Evolutionary conservation across 2,888 invertebrate genomes (phyloP).

Genomic region (Heliconius ethilla): DNA sequence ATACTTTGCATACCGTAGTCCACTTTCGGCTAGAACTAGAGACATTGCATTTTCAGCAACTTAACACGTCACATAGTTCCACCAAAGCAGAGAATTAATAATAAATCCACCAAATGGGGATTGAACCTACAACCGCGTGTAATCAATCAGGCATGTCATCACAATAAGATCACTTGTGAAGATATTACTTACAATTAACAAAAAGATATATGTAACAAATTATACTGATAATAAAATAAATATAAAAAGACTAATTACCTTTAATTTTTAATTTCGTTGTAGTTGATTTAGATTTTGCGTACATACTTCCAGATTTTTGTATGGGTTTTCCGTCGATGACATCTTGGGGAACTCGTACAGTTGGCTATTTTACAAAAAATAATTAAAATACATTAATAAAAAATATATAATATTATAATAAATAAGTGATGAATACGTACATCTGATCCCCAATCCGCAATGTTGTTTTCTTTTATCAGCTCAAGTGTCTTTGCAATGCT

Average conservation of each 20-base stretch:
- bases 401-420: not conserved
- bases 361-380: slow-evolving; percentile 60
- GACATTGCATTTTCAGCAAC: too few species aligned
- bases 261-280: slow-evolving; percentile 71
- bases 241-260: slow-evolving; percentile 56
- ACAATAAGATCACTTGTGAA: too few species aligned
- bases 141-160: too few species aligned
- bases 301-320: slow-evolving; percentile 83
- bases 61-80: too few species aligned
- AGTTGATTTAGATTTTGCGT: slow-evolving; percentile 74
- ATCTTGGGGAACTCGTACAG: slow-evolving; percentile 77
- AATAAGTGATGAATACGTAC: slow-evolving; percentile 70
- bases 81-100: not conserved
- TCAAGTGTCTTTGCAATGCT: slow-evolving; percentile 83
- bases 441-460: slow-evolving; percentile 93
- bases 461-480: slow-evolving; percentile 86
- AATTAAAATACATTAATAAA: not conserved
- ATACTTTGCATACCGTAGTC: too few species aligned
- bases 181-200: not conserved
- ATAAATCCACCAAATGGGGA: not conserved
- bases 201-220: not conserved
- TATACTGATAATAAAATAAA: not conserved
- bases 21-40: too few species aligned
- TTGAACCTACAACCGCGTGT: not conserved
- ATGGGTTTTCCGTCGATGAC: slow-evolving; percentile 80